These are phyloP conservation scores for Drosophila koepferae DNA, from an alignment of 2,888 invertebrate species.

Conservation along the genomic window DNA sequence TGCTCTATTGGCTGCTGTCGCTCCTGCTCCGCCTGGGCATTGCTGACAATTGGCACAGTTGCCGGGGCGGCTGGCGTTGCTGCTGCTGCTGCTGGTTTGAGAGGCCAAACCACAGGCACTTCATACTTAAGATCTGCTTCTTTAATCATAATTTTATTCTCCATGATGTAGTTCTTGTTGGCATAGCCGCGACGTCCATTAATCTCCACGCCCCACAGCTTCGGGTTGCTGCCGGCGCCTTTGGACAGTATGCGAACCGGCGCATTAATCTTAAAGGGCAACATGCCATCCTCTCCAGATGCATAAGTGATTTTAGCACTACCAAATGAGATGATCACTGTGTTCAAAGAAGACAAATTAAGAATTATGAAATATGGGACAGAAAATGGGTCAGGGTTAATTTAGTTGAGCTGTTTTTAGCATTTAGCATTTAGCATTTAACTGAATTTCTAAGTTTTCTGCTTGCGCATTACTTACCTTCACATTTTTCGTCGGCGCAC, in stretches of 20 bases:
- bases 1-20: slow-evolving; percentile 22
- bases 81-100: background rate
- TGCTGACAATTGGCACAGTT: slow-evolving; percentile 5
- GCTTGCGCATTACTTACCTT: slow-evolving; percentile 86
- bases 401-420: slow-evolving; percentile 13
- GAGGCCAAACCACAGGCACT: slow-evolving; percentile 81
- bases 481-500: slow-evolving; percentile 90
- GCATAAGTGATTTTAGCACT: slow-evolving; percentile 87
- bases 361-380: background rate
- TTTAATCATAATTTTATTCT: slow-evolving; percentile 86
- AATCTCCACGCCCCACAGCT: slow-evolving; percentile 89
- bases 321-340: slow-evolving; percentile 86
- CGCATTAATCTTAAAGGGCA: slow-evolving; percentile 88
- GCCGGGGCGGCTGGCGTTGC: background rate
- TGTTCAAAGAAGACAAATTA: slow-evolving; percentile 9
- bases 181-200: slow-evolving; percentile 89
- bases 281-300: slow-evolving; percentile 86
- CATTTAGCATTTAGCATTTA: background rate
- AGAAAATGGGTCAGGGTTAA: slow-evolving; percentile 24
- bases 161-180: slow-evolving; percentile 87
- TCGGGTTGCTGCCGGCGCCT: slow-evolving; percentile 87
- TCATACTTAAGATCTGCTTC: slow-evolving; percentile 79
- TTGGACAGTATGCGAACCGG: slow-evolving; percentile 89
- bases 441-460: background rate
- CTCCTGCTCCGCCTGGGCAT: slow-evolving; percentile 15